Percentiles rank a stretch among this genome's conserved stretches.
These are phyloP conservation scores for Apteryx mantelli DNA, from an alignment of 2,113 vertebrate genomes.

Conservation along the genomic window DNA sequence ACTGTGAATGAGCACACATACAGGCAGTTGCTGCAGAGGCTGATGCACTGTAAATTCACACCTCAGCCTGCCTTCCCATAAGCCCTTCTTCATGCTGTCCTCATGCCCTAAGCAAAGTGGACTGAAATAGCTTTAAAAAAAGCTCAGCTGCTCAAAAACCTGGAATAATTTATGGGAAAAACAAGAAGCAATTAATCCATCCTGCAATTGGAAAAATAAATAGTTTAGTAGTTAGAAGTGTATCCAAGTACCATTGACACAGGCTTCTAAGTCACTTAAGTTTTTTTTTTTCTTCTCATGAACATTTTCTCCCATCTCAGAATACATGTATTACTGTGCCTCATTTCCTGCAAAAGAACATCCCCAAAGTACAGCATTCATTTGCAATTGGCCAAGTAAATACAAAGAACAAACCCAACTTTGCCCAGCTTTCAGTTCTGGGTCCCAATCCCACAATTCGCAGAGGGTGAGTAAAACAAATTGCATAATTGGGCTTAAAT, in stretches of 20 bases:
- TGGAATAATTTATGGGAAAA: not conserved
- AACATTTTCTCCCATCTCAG: not conserved
- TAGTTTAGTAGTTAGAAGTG: not conserved
- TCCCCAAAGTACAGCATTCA: not conserved
- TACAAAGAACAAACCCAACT: not conserved
- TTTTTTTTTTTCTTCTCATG: not conserved
- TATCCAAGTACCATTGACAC: not conserved
- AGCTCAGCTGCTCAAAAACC: not conserved
- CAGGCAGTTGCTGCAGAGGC: not conserved
- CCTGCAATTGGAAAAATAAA: accelerated
- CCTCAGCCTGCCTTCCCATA: not conserved
- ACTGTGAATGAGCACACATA: not conserved
- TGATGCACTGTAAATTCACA: not conserved
- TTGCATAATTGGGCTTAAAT: not conserved
- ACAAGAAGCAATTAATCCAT: not conserved
- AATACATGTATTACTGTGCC: not conserved
- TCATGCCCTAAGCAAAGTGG: not conserved
- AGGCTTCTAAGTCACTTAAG: not conserved
- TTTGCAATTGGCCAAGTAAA: not conserved
- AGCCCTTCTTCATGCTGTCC: not conserved
- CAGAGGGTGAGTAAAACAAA: not conserved
- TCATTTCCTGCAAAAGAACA: not conserved
- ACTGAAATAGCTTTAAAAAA: not conserved
- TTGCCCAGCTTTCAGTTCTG: not conserved
- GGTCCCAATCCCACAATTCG: not conserved